Conservation (phyloP, 2,113 vertebrate genomes). For the Ascaphus truei region DNA sequence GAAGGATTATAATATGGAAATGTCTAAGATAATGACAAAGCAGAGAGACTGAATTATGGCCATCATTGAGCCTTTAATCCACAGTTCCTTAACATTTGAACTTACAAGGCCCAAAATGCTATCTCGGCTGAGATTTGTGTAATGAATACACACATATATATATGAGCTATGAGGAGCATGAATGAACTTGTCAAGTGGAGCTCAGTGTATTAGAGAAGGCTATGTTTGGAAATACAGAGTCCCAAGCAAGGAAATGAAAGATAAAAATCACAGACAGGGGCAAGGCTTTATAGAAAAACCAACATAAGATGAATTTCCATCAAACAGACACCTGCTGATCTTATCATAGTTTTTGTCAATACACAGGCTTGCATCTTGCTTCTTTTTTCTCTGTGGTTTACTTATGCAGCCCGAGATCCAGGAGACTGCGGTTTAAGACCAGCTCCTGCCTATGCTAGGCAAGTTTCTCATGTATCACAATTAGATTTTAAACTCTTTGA, state of each 20-base stretch:
- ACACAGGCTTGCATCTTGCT: constrained; percentile 8
- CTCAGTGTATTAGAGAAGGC: constrained; percentile 23
- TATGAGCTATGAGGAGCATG: constrained; percentile 7
- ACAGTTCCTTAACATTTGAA: not conserved
- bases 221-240: constrained; percentile 26
- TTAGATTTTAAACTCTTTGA: constrained; percentile 4
- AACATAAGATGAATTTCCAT: constrained; percentile 31
- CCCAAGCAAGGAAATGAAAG: constrained; percentile 27
- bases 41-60: no score
- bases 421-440: not conserved
- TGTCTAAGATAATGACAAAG: no score
- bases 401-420: not conserved
- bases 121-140: not conserved
- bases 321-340: constrained; percentile 34
- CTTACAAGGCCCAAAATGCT: constrained; percentile 9
- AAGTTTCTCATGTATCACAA: constrained; percentile 12
- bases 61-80: no score
- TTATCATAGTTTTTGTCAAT: constrained; percentile 19
- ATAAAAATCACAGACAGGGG: constrained; percentile 31
- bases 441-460: not conserved
- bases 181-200: constrained; percentile 35
- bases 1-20: no score
- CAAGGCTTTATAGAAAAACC: constrained; percentile 24
- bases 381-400: not conserved
- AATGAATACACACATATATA: constrained; percentile 5